Evolutionary conservation across 2,797 vertebrate species (phyloP).

Genomic region (Nyctalus aviator): DNA sequence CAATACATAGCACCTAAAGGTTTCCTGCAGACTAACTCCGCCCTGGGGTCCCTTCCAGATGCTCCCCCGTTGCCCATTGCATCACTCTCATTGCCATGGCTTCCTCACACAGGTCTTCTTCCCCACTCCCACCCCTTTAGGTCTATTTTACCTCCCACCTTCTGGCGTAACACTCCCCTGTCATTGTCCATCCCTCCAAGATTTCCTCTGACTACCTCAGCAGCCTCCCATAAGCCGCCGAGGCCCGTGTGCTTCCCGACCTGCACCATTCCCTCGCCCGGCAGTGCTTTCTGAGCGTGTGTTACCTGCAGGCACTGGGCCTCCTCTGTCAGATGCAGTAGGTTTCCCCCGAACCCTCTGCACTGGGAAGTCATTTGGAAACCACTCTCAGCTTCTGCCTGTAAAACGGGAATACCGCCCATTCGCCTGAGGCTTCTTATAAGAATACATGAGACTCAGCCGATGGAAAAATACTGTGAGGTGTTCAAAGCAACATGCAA

Average conservation of each 20-base stretch:
- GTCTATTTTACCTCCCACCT: not conserved
- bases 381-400: not conserved
- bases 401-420: not conserved
- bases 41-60: not conserved
- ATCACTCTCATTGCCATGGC: not conserved
- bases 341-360: not conserved
- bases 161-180: not conserved
- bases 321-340: not conserved
- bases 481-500: constrained; percentile 38
- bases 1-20: not conserved
- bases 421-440: not conserved
- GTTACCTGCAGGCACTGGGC: not conserved
- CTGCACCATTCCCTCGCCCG: not conserved
- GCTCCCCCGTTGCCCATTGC: not conserved
- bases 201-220: not conserved
- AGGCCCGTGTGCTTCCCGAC: not conserved
- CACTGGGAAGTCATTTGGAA: not conserved
- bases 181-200: not conserved
- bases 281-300: not conserved
- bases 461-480: constrained; percentile 36
- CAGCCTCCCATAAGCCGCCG: not conserved
- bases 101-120: not conserved
- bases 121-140: not conserved
- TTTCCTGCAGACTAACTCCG: not conserved
- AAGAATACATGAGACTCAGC: constrained; percentile 29